Conservation (phyloP, 2,113 vertebrate genomes). For the Gorilla gorilla region DNA sequence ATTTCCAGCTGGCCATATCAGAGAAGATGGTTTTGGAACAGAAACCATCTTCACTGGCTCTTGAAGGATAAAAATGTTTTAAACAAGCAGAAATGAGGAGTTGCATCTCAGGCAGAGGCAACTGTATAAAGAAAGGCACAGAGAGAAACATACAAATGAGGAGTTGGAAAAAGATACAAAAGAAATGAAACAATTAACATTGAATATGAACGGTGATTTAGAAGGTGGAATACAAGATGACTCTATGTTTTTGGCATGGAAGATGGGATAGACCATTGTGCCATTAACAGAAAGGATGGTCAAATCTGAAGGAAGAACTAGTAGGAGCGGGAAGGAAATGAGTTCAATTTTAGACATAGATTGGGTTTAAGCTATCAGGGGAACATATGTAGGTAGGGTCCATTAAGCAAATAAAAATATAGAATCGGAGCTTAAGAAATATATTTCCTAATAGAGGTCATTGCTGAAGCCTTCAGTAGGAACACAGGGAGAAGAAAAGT, state of each 20-base stretch:
- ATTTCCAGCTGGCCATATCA: background rate
- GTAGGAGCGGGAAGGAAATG: background rate
- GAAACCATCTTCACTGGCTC: background rate
- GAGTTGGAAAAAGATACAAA: background rate
- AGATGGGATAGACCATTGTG: background rate
- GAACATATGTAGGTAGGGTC: background rate
- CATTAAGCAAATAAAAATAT: background rate
- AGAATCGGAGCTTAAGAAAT: background rate
- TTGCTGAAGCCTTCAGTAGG: background rate
- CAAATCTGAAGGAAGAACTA: background rate
- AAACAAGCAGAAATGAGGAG: background rate
- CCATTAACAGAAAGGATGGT: background rate
- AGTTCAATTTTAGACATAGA: background rate
- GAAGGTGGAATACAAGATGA: background rate
- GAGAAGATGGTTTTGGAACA: background rate
- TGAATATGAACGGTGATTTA: background rate
- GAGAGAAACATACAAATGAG: background rate
- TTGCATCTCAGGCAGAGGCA: background rate
- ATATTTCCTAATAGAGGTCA: background rate
- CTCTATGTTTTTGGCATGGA: background rate
- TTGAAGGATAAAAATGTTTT: background rate
- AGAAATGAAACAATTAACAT: background rate
- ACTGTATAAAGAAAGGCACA: background rate
- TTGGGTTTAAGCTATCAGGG: background rate
- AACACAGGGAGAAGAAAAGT: background rate